Evolutionary conservation across 1,140 invertebrate genomes (phyloP).

Genomic region (Micrasema minimum): DNA sequence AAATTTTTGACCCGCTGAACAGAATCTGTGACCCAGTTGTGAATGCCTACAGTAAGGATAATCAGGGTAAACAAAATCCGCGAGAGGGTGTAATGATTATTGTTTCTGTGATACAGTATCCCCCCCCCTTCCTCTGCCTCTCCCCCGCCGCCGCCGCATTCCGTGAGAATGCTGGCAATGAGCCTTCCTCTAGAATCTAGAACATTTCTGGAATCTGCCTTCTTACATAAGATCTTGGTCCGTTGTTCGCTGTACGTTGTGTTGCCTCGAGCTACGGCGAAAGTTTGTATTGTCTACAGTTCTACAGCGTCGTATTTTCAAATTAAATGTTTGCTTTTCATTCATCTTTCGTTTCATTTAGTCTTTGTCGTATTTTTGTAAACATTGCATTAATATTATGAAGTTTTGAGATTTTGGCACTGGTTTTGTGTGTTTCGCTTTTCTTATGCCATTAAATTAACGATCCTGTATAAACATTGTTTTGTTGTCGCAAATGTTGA

Average conservation of each 20-base stretch:
- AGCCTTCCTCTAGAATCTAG: constrained; percentile 1
- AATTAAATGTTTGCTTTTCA: constrained; percentile 15
- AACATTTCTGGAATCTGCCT: not conserved
- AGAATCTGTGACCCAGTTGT: constrained; percentile 25
- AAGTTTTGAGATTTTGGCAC: too few species aligned
- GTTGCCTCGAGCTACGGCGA: constrained; percentile 5
- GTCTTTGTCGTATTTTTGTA: too few species aligned
- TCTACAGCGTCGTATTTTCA: constrained; percentile 15
- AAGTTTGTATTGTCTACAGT: constrained; percentile 19
- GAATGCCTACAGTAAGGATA: constrained; percentile 33
- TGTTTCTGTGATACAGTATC: constrained; percentile 40
- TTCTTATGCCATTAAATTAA: too few species aligned
- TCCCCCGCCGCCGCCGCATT: not conserved
- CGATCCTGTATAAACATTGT: not conserved
- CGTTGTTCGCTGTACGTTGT: too few species aligned
- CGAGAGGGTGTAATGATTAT: constrained; percentile 47
- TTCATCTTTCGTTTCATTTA: not conserved
- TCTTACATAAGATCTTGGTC: constrained; percentile 3
- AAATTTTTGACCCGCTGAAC: constrained; percentile 25
- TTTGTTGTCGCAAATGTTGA: not conserved
- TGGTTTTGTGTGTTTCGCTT: too few species aligned
- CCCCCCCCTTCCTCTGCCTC: not conserved
- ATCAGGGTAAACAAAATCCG: constrained; percentile 48
- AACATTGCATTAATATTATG: too few species aligned
- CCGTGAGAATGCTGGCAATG: constrained; percentile 30